Evolutionary conservation across 2,888 invertebrate species (phyloP).

Genomic region (Trichogramma dendrolimi): DNA sequence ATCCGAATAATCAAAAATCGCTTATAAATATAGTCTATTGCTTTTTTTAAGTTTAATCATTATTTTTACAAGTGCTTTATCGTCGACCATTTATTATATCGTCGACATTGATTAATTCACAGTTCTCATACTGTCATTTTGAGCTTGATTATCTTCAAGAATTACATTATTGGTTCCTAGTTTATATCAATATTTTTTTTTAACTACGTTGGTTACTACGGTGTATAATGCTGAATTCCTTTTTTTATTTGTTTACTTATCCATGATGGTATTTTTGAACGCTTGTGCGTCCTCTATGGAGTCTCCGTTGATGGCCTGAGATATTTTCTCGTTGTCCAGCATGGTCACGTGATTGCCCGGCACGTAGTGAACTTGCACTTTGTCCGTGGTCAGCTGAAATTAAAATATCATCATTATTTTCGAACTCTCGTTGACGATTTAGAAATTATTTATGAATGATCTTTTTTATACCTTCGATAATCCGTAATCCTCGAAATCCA

Average conservation of each 20-base stretch:
- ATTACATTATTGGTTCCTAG: background rate
- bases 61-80: too few species aligned
- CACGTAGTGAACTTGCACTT: slow-evolving; percentile 60
- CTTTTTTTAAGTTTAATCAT: too few species aligned
- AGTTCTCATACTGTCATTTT: too few species aligned
- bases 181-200: background rate
- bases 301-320: slow-evolving; percentile 49
- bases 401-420: slow-evolving; percentile 1
- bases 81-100: too few species aligned
- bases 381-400: slow-evolving; percentile 55
- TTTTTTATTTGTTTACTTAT: slow-evolving; percentile 29
- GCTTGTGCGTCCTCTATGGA: slow-evolving; percentile 36
- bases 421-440: background rate
- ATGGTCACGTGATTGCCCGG: slow-evolving; percentile 72
- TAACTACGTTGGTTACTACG: background rate
- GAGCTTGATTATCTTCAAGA: too few species aligned
- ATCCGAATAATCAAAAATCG: too few species aligned
- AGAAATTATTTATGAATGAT: background rate
- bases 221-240: background rate
- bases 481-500: slow-evolving; percentile 64
- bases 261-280: slow-evolving; percentile 38
- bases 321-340: slow-evolving; percentile 62
- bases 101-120: too few species aligned
- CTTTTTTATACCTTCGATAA: slow-evolving; percentile 49
- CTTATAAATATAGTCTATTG: too few species aligned